A percentile compares a stretch with the other conserved stretches of the same genome.
Conservation (phyloP, 2,888 invertebrate genomes). For the Metellina segmentata region DNA sequence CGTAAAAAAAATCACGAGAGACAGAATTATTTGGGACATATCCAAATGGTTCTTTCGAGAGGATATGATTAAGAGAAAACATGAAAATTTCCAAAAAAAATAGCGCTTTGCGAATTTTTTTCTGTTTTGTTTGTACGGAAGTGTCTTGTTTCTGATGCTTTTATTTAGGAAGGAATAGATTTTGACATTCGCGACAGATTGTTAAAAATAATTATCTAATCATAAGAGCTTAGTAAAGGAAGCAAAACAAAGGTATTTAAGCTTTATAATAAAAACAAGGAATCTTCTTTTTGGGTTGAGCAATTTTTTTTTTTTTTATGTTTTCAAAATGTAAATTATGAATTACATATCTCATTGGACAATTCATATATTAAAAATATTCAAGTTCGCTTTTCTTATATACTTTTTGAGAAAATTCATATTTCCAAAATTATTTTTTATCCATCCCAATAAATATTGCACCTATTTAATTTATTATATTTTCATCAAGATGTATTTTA, state of each 20-base stretch:
- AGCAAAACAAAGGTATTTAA: neutral
- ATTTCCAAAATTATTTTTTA: too few species aligned
- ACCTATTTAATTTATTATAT: too few species aligned
- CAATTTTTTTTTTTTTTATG: too few species aligned
- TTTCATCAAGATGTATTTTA: too few species aligned
- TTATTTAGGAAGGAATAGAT: constrained; percentile 1
- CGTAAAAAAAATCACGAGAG: neutral
- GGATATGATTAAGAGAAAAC: neutral
- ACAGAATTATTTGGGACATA: constrained; percentile 8
- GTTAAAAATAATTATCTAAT: neutral
- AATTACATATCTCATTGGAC: too few species aligned
- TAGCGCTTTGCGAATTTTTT: neutral
- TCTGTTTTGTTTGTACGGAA: neutral
- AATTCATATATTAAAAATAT: too few species aligned
- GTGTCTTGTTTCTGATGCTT: neutral
- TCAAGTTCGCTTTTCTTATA: too few species aligned
- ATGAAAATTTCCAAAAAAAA: neutral
- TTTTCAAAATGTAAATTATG: too few species aligned
- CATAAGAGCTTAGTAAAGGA: neutral
- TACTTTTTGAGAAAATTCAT: too few species aligned
- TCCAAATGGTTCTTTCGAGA: constrained; percentile 12
- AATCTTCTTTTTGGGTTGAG: too few species aligned
- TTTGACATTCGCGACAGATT: neutral
- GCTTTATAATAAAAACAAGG: too few species aligned
- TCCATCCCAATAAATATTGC: too few species aligned